Evolutionary conservation across 2,888 invertebrate species (phyloP), one percentile per base, ranked within the genome.

Genomic region (Spilosoma lubricipeda): DNA sequence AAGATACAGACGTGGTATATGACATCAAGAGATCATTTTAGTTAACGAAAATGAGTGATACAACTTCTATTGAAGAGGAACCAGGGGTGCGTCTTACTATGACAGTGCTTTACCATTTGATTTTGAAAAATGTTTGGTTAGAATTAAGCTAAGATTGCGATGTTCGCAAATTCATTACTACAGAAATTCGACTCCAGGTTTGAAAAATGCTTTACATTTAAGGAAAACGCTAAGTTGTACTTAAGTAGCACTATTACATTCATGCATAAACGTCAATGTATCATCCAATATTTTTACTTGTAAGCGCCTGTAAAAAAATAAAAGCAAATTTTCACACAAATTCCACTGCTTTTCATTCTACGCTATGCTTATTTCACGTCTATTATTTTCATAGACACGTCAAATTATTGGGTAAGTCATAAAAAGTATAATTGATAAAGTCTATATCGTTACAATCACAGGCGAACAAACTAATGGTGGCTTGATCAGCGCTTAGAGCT

Each of bases 71-170:
- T 67, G 84, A 85, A 79, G 85, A 85, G 74, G 81, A 81, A 69
- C 85, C 79, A 65, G 77, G 82, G 85, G 85, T 85, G 84, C 82
- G 85, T 85, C 75, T 83, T 64, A 71, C 36, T 72, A 77, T 70
- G 65, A 80, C 77, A 82, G 78, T 82, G 83, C 67, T 84, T 78
- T 71, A 75, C 73, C 75, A 52, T 77, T 73, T 75, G 69, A 78
- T 80, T 81, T 72, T 48, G 73, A 70, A 77, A 48, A 36, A 72
- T 68, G 30, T 75, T 77, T 78, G 71, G 70, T 76, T 83, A 74
- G 70, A 70, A 73, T n/a, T 3, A 20, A 63, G 7, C 2, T 63
- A 80, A 74, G 63, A 39, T 65, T 75, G 77, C 74, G 63, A 75
- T 73, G 33, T 72, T 77, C 27, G 56, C 73, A 70, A 18, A 70